A percentile compares a stretch with the other conserved stretches of the same genome.
These are phyloP conservation scores for Microcebus griseorufus DNA, from an alignment of 2,113 vertebrate genomes.

Conservation along the genomic window DNA sequence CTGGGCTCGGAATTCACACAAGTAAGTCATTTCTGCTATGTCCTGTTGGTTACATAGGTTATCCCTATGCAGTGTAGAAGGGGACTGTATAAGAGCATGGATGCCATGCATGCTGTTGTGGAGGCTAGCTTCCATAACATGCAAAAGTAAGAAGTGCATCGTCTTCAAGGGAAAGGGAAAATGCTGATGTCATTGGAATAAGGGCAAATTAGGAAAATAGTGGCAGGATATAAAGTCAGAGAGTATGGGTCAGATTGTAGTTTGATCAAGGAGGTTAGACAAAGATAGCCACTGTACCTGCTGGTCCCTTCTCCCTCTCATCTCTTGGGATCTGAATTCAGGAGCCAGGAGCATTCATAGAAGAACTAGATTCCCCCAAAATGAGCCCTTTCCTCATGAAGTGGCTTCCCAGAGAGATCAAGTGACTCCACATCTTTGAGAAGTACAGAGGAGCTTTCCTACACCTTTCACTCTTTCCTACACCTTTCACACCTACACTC, in stretches of 20 bases:
- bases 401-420: not conserved
- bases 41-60: not conserved
- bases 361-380: not conserved
- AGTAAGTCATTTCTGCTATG: not conserved
- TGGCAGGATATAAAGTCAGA: not conserved
- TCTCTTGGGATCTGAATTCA: not conserved
- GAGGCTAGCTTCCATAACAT: not conserved
- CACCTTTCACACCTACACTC: not conserved
- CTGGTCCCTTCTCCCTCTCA: not conserved
- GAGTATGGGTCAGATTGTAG: not conserved
- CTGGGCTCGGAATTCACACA: not conserved
- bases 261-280: not conserved
- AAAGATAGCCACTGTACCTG: not conserved
- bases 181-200: not conserved
- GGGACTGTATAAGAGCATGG: not conserved
- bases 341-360: rapidly evolving
- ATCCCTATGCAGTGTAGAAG: rapidly evolving
- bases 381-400: not conserved
- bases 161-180: not conserved
- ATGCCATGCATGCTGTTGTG: too few species aligned
- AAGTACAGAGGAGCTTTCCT: not conserved
- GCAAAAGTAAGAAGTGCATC: not conserved
- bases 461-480: not conserved
- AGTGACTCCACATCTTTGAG: not conserved
- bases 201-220: not conserved